Base-by-base conservation (phyloP, 2,797 vertebrate species). In the Chelmon rostratus region DNA sequence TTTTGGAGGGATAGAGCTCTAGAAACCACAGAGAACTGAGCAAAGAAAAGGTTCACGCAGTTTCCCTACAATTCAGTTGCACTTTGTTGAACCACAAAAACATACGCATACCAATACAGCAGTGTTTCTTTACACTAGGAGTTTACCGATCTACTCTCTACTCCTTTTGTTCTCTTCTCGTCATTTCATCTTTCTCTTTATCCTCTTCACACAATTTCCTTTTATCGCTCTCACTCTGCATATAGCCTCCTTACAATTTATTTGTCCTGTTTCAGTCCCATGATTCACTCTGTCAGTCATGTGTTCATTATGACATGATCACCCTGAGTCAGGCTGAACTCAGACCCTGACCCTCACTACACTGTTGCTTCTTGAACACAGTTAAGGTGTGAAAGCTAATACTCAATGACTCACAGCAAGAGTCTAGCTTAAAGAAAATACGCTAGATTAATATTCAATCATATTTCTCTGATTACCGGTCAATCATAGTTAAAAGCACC, bases 261-360 rank as follows among this genome's bases (percentile, higher is more conserved):
- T 76, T 50, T 16, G 8, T 52, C 31, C 12, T 11, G 1, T 72
- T 79, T 70, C 23, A 33, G 53, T 63, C 1, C 16, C 57, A 47
- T 46, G 1, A 28, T 50, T 54, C 35, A 57, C 4, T 37, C 11
- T 3, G 25, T 72, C 37, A 19, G n/a, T 62, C 33, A 78, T 59
- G 59, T 75, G 75, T 79, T 73, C 46, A 46, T 12, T n/a, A 54
- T 86, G 71, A 83, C 72, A 49, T 79, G 72, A 86, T 72, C 31
- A 58, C 25, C 15, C 25, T 3, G 33, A 66, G 50, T 66, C 56
- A 50, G 21, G 11, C 63, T 67, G 82, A 73, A 69, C 80, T 75
- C 33, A 58, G 58, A 66, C 23, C 28, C 33, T 66, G 46, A 74
- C 19, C 53, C 53, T 40, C 2, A 23, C 52, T 28, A 13, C 9